Evolutionary conservation across 2,797 vertebrate species (phyloP), one percentile per base, ranked within the genome.

Genomic region (Echeneis naucrates): DNA sequence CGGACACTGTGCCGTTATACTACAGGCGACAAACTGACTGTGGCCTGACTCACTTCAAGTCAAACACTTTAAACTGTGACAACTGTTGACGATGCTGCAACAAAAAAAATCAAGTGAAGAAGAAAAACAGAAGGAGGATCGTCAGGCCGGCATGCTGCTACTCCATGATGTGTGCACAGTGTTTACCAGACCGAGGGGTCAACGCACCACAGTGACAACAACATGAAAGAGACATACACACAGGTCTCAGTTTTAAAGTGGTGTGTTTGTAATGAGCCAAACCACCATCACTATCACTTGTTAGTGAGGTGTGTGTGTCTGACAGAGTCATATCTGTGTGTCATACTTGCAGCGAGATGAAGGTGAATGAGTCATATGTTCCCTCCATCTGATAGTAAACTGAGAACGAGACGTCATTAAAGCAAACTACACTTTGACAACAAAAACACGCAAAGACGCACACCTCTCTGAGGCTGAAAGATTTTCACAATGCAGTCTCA

Each of bases 171-270:
- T 44, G 42, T 9, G n/a, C 44, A 44, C 42, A n/a, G 44, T 14
- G 21, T 61, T 38, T 42, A 53, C 21, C 23, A 13, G 21, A 53
- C 16, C 48, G 30, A 48, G 47, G 54, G 62, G 44, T 45, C 44
- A 4, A 5, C 16, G 5, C 38, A 17, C 8, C 42, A n/a, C 7
- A 13, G 58, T 67, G n/a, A 13, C 13, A 44, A 35, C 14, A 7
- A 63, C 45, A 44, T 5, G 23, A 4, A 32, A 19, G 19, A 35
- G 21, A 30, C 30, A 30, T 6, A 30, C 30, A 30, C 30, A 30
- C 30, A 30, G 17, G 26, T 27, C 74, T 85, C 77, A 79, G 82
- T 80, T 77, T 26, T 40, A 37, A 37, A 47, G 44, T 2, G 2
- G 4, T 38, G 45, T 47, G 44, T 40, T 58, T 24, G 54, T 68